These are phyloP conservation scores for Triplophysa yarkandensis DNA, from an alignment of 2,797 vertebrate species.

Conservation along the genomic window DNA sequence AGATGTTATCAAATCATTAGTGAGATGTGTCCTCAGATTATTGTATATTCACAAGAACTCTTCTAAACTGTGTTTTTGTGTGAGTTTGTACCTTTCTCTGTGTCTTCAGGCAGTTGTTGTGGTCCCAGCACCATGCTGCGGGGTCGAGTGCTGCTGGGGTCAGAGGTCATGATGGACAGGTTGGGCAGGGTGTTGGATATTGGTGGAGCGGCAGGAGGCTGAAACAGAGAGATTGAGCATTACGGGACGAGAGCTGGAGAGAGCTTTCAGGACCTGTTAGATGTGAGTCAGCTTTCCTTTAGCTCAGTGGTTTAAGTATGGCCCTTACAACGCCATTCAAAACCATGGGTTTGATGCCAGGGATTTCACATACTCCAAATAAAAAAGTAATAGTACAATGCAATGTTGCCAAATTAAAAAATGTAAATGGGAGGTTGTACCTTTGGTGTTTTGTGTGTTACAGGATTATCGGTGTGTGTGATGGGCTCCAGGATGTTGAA, in stretches of 20 bases:
- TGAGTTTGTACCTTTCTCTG: slow-evolving; percentile 70
- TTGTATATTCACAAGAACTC: too few relatives aligned
- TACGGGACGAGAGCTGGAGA: slow-evolving; percentile 23
- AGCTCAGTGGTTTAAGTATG: too few relatives aligned
- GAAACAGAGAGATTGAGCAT: not conserved
- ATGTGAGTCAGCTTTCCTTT: too few relatives aligned
- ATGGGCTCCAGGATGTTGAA: slow-evolving; percentile 85
- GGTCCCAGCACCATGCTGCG: slow-evolving; percentile 58
- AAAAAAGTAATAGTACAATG: too few relatives aligned
- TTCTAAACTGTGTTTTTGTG: not conserved
- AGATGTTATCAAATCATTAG: too few relatives aligned
- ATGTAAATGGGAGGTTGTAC: too few relatives aligned
- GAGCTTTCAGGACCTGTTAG: not conserved
- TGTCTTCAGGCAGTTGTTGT: slow-evolving; percentile 65
- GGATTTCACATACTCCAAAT: too few relatives aligned
- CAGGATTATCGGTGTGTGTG: slow-evolving; percentile 64
- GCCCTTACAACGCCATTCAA: too few relatives aligned
- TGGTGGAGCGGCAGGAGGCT: slow-evolving; percentile 66
- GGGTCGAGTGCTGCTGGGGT: slow-evolving; percentile 55
- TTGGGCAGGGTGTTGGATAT: slow-evolving; percentile 61
- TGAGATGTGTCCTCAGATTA: too few relatives aligned
- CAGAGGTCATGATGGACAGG: slow-evolving; percentile 42
- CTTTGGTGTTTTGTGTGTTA: slow-evolving; percentile 55
- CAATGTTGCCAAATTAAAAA: too few relatives aligned
- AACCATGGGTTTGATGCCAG: too few relatives aligned